Evolutionary conservation across 2,888 invertebrate species (phyloP).

Genomic region (Phyllotreta striolata): DNA sequence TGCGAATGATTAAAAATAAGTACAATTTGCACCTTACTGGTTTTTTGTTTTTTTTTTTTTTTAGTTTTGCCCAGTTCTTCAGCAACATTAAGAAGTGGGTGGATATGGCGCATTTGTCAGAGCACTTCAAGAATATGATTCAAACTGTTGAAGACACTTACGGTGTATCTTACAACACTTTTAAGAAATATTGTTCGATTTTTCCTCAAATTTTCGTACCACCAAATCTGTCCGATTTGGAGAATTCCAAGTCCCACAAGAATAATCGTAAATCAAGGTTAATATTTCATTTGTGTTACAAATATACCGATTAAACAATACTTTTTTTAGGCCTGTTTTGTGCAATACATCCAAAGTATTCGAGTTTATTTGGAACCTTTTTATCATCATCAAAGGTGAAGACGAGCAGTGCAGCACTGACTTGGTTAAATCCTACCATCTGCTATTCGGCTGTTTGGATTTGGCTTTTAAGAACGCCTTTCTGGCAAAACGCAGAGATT

Average conservation of each 20-base stretch:
- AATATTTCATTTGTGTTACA: constrained; percentile 35
- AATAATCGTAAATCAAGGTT: constrained; percentile 69
- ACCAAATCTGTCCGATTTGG: constrained; percentile 64
- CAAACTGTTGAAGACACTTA: constrained; percentile 88
- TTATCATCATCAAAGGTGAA: constrained; percentile 87
- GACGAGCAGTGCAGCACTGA: constrained; percentile 89
- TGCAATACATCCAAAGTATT: constrained; percentile 86
- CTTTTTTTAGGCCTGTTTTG: constrained; percentile 69
- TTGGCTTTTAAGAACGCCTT: constrained; percentile 88
- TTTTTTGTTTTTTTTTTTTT: neutral
- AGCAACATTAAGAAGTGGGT: constrained; percentile 94
- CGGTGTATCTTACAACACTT: constrained; percentile 92
- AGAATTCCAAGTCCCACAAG: constrained; percentile 64
- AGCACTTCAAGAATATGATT: constrained; percentile 83
- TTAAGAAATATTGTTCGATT: constrained; percentile 89
- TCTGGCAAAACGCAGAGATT: constrained; percentile 79
- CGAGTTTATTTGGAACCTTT: constrained; percentile 94
- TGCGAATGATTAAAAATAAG: neutral
- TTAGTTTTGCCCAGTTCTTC: constrained; percentile 91
- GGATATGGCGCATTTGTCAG: constrained; percentile 89
- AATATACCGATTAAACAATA: neutral
- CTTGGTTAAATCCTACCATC: constrained; percentile 92
- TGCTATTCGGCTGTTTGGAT: constrained; percentile 90
- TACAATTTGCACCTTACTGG: neutral
- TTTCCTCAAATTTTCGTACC: constrained; percentile 86